Evolutionary conservation across 1,140 invertebrate genomes (phyloP), one percentile per base, ranked within the genome.

Genomic region (Pectinophora gossypiella): DNA sequence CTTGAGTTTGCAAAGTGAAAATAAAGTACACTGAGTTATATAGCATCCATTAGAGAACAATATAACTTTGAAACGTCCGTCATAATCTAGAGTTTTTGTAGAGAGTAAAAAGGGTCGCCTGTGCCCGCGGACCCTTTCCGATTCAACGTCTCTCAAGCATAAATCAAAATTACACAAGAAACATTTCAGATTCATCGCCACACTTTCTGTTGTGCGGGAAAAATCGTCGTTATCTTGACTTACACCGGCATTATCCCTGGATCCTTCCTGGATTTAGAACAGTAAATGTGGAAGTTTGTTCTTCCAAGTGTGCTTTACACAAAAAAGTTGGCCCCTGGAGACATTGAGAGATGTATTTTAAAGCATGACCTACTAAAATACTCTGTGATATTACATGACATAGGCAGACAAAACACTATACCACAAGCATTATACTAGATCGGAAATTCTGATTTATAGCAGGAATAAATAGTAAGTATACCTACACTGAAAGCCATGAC

Each of bases 121-220:
- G 35, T 48, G 43, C 51, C 40, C 36, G 42, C 19, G 42, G 51
- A 51, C 46, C 54, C n/a, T 43, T 49, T 59, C 45, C 48, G 51
- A 58, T 60, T 55, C 35, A 47, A 27, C 56, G 50, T 42, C 49
- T 51, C 48, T 40, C 19, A 46, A 57, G 54, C 57, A 70, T 74
- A 74, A 72, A 70, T 71, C 64, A 64, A 63, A 77, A 69, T 71
- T 64, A 74, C 69, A 70, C 50, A 58, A 65, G 56, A 70, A 74
- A 68, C 65, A 66, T 15, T n/a, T 70, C 65, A 68, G 59, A 49
- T 20, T 22, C 38, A 38, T 50, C 22, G 38, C 21, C 36, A 23
- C 45, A 21, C 20, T 18, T 50, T n/a, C 21, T 12, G n/a, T n/a
- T n/a, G n/a, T n/a, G n/a, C n/a, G 27, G 5, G 47, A 20, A 42